These are phyloP conservation scores for Chloroceryle amazona DNA, from an alignment of 2,797 vertebrate species.

Conservation along the genomic window DNA sequence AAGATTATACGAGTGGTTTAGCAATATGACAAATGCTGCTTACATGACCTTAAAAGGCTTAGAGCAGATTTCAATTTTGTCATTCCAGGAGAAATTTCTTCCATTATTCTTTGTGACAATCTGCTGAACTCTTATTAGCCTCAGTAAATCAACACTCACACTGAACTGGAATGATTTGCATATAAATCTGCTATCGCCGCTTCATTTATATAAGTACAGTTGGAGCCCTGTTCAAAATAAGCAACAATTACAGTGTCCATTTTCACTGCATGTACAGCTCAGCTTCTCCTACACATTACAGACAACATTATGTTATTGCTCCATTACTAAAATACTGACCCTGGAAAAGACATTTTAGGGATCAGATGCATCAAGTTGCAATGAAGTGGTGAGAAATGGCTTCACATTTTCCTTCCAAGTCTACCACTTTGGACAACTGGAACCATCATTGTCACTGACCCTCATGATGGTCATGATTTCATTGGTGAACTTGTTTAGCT, in stretches of 20 bases:
- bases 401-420: not conserved
- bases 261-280: not conserved
- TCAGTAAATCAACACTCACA: not conserved
- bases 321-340: not conserved
- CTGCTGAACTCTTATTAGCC: not conserved
- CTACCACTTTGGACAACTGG: not conserved
- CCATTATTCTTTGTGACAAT: not conserved
- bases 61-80: constrained; percentile 12
- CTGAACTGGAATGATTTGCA: not conserved
- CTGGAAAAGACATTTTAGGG: not conserved
- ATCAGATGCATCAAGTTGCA: not conserved
- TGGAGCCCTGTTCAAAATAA: not conserved
- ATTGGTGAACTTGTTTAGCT: not conserved
- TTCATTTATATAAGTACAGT: not conserved
- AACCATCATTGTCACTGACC: not conserved
- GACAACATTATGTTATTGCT: not conserved
- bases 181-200: not conserved
- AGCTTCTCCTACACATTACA: not conserved
- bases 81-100: not conserved
- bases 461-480: not conserved
- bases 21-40: not conserved
- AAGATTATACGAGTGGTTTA: not conserved
- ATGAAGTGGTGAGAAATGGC: not conserved
- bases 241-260: not conserved
- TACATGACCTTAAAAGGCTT: constrained; percentile 1